Base-by-base conservation (phyloP, 2,113 vertebrate species). In the Gorsachius goisagi region DNA sequence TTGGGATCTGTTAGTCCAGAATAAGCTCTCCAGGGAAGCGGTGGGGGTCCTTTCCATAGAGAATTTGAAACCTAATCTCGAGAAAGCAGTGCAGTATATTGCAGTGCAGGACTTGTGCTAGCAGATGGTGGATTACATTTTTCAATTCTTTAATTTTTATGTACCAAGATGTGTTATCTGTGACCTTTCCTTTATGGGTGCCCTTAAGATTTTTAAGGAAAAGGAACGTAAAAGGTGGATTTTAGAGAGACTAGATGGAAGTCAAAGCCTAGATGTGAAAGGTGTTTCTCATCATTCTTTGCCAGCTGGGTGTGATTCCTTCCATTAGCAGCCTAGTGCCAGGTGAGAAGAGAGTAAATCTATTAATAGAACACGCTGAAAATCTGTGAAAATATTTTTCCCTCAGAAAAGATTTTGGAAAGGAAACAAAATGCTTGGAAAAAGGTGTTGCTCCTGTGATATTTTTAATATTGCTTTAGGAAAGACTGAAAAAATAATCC, bases 381-480 rank as follows among this genome's bases (percentile, higher is more conserved):
- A 89, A 74, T 11, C 6, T 1, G 10, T 77, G 78, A 63, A 81
- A 86, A 45, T 55, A 32, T 7, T 55, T 76, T 80, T 84, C 47
- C 30, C 19, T 63, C 37, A 33, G 45, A 62, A 79, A 66, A 85
- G 41, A 26, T 41, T 59, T 84, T 75, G 59, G 85, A 76, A 89
- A 85, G 33, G 62, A 85, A 97, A 56, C 15, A 27, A 56, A 95
- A 89, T 15, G n/a, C 66, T 93, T 11, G 3, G 68, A 41, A 58
- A 78, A 90, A 66, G 11, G 32, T 63, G 44, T 81, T n/a, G 9
- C 55, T 93, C 39, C 85, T 88, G 81, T 60, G 66, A 67, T 78
- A 23, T 9, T 81, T 88, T 74, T 14, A 20, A 47, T 92, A 96
- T 90, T 97, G 89, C 86, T 95, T 63, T 89, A 60, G 39, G 59